These are phyloP conservation scores for Drosophila conformis DNA, from an alignment of 2,888 invertebrate species.

Conservation along the genomic window DNA sequence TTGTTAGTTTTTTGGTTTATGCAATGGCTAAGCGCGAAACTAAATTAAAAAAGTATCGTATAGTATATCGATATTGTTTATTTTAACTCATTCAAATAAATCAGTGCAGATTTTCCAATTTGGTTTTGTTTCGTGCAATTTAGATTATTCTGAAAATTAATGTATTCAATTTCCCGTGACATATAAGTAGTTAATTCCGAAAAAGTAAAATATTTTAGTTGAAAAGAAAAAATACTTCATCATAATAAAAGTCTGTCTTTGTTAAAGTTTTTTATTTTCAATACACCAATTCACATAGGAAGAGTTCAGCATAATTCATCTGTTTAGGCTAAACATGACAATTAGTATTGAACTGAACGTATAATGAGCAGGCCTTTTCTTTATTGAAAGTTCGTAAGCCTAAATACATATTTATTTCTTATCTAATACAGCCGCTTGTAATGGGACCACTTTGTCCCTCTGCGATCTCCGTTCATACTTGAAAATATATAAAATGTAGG, in stretches of 20 bases:
- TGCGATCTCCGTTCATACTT: neutral
- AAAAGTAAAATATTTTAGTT: neutral
- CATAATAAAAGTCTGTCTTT: neutral
- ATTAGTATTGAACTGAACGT: neutral
- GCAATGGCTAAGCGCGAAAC: neutral
- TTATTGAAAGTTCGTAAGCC: neutral
- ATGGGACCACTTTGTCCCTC: neutral
- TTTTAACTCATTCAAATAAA: neutral
- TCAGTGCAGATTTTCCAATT: neutral
- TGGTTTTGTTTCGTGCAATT: conserved; percentile 1
- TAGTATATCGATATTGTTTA: neutral
- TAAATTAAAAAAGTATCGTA: neutral
- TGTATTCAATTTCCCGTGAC: neutral
- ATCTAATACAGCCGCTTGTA: no score
- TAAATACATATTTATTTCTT: neutral
- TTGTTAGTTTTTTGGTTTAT: neutral
- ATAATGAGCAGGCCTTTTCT: neutral
- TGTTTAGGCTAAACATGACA: neutral
- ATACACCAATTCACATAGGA: neutral
- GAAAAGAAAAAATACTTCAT: neutral
- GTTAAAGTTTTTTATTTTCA: neutral
- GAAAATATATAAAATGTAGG: neutral
- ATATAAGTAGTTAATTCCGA: neutral
- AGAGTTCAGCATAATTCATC: neutral
- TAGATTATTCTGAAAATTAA: neutral